Base-by-base conservation (phyloP, 2,113 vertebrate genomes). In the Apus apus region DNA sequence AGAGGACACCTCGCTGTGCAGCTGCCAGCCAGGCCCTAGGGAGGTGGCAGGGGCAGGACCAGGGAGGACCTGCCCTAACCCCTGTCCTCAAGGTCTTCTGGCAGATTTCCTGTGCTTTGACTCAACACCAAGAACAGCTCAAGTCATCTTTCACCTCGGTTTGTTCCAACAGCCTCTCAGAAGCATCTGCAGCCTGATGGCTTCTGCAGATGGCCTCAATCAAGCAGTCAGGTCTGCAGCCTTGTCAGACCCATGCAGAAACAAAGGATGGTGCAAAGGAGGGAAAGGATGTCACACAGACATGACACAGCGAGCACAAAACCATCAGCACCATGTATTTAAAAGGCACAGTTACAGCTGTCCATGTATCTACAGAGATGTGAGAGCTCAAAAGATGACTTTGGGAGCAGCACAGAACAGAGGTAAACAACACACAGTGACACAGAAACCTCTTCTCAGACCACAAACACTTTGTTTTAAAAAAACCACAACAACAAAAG, bases 121-220 rank as follows among this genome's bases (percentile, higher is more conserved):
- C 72, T 83, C 94, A 15, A 50, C 36, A 15, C 36, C 17, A 5
- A 85, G 70, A 72, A 25, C 43, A 87, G 77, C 92, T 75, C 54
- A 2, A 65, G 54, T 20, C 17, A 80, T 88, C 83, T 66, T 58
- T 58, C 82, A 23, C 94, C 88, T 85, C 79, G 2, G 0, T 30
- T 72, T 3, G 32, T 34, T 48, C 85, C 82, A 71, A 32, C 54
- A 48, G 92, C 74, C 95, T 79, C 83, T 64, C 11, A 4, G 1
- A 2, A 96, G 80, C 93, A 93, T 93, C 92, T 89, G 93, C 93
- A 72, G 93, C 53, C 74, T 86, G 88, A 96, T 67, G 90, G 15
- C 6, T 96, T 92, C 50, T 94, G 71, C 95, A 95, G 94, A 77
- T 74, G 95, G 95, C 15, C 54, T 9, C 25, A 30, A 30, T 4